A percentile compares a stretch with the other conserved stretches of the same genome.
phyloP scores from a whole-genome alignment of 2,888 invertebrate species.

The Seira ritae region DNA sequence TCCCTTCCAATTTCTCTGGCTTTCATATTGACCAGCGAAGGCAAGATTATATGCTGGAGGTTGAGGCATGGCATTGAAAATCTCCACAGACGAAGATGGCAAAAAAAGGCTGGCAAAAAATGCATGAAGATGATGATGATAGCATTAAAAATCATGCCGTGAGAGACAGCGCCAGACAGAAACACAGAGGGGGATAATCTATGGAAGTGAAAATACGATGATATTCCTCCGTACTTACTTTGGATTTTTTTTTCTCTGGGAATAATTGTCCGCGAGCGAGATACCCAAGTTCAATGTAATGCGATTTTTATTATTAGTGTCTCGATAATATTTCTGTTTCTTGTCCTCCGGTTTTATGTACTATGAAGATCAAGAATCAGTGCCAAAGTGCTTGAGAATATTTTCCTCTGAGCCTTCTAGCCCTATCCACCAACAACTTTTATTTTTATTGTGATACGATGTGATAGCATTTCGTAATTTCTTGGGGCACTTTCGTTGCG shows the following conservation, averaged over 20 bases:
- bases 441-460: slow-evolving; percentile 6
- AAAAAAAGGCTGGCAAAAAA: not conserved
- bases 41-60: not conserved
- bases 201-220: not conserved
- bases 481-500: too few species aligned
- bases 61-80: slow-evolving; percentile 19
- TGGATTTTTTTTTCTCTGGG: not conserved
- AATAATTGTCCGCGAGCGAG: not conserved
- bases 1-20: not conserved
- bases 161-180: not conserved
- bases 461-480: not conserved
- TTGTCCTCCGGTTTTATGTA: not conserved
- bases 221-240: not conserved
- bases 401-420: not conserved
- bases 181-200: slow-evolving; percentile 14
- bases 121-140: slow-evolving; percentile 1
- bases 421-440: not conserved
- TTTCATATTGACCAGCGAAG: not conserved
- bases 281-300: slow-evolving; percentile 14
- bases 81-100: not conserved
- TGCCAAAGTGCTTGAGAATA: slow-evolving; percentile 14
- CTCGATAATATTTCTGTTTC: not conserved
- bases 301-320: slow-evolving; percentile 3
- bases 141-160: not conserved
- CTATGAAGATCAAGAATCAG: slow-evolving; percentile 12